phyloP scores from a whole-genome alignment of 2,113 vertebrate genomes.

The Xerus inauris region DNA sequence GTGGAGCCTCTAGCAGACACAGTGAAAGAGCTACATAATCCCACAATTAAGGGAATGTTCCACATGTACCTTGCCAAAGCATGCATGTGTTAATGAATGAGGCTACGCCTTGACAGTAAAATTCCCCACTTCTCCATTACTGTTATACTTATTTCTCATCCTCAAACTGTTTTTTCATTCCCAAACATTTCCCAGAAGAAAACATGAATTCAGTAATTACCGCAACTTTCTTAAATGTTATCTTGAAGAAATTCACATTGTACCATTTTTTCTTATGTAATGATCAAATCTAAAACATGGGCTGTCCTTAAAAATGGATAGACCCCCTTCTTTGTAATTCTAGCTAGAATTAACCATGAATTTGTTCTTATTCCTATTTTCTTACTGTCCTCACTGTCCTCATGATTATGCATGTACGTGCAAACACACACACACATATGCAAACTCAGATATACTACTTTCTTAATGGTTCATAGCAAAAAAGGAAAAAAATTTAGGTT shows the following conservation, averaged over 20 bases:
- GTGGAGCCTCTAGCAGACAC: constrained; percentile 39
- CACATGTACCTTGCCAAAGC: constrained; percentile 55
- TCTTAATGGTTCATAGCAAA: background rate
- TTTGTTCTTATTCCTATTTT: background rate
- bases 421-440: background rate
- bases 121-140: background rate
- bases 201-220: background rate
- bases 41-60: constrained; percentile 48
- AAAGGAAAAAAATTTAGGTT: background rate
- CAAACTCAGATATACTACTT: background rate
- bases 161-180: background rate
- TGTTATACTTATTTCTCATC: background rate
- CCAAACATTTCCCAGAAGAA: background rate
- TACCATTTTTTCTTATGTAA: background rate
- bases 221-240: background rate
- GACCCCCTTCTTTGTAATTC: background rate
- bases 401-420: background rate
- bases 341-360: background rate
- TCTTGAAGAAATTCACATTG: background rate
- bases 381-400: background rate
- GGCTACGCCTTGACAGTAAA: background rate
- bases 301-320: background rate
- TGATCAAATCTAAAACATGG: background rate
- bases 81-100: background rate
- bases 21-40: constrained; percentile 53